Evolutionary conservation across 2,888 invertebrate species (phyloP).

Genomic region (Carabus problematicus): DNA sequence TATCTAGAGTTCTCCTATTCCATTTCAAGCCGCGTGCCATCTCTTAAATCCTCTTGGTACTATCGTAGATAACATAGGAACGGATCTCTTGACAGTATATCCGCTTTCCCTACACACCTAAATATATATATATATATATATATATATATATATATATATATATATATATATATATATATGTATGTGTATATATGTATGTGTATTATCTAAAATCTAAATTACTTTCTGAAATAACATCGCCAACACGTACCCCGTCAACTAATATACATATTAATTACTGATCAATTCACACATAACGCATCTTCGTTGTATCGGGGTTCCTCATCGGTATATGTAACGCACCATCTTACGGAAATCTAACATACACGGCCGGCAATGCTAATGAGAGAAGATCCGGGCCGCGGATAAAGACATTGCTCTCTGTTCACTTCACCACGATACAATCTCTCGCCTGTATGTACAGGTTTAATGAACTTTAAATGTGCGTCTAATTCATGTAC

Average conservation of each 20-base stretch:
- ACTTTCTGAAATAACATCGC: conserved; percentile 26
- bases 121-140: no score
- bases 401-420: conserved; percentile 30
- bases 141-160: no score
- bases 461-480: conserved; percentile 30
- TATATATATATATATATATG: not conserved
- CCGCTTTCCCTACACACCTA: no score
- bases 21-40: no score
- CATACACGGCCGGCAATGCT: not conserved
- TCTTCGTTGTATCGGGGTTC: no score
- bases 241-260: conserved; percentile 28
- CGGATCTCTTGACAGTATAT: no score
- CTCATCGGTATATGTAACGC: no score
- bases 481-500: not conserved
- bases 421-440: conserved; percentile 26
- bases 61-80: no score
- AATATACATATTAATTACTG: conserved; percentile 36
- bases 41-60: no score
- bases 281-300: conserved; percentile 32
- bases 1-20: no score
- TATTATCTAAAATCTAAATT: conserved; percentile 28
- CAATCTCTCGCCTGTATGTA: conserved; percentile 16
- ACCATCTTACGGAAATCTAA: no score
- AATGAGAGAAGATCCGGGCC: conserved; percentile 31
- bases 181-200: not conserved